Conservation (phyloP, 2,113 vertebrate genomes). For the Cochlearius cochlearius region DNA sequence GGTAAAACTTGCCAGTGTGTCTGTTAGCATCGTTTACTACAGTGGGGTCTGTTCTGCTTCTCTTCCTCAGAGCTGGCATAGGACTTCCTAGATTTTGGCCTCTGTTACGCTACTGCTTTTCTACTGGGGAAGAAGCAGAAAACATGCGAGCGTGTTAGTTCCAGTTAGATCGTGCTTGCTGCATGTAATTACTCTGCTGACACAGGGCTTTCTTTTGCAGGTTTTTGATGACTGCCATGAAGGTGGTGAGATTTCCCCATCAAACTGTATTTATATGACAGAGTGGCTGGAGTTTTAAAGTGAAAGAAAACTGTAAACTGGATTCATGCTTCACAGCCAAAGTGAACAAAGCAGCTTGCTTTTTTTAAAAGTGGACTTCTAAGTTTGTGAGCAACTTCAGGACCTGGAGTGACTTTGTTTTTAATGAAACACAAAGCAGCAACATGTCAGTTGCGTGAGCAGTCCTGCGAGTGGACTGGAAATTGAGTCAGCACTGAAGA, state of each 20-base stretch:
- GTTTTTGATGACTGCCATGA: conserved; percentile 97
- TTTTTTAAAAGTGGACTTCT: not conserved
- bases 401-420: not conserved
- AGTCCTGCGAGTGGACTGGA: not conserved
- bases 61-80: not conserved
- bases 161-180: not conserved
- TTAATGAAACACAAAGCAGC: not conserved
- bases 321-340: not conserved
- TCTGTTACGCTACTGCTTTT: not conserved
- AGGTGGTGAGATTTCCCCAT: conserved; percentile 95
- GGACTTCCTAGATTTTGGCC: not conserved
- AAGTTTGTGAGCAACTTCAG: not conserved
- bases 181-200: not conserved
- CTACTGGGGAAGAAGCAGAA: not conserved
- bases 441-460: not conserved
- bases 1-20: not conserved
- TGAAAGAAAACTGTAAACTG: not conserved
- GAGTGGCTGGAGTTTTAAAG: conserved; percentile 93
- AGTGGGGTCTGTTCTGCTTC: not conserved
- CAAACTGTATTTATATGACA: conserved; percentile 91
- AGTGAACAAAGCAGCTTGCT: not conserved
- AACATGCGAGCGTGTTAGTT: not conserved
- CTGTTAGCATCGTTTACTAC: not conserved
- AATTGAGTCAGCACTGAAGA: not conserved
- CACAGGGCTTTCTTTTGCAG: conserved; percentile 68